Percentiles rank a stretch among this genome's conserved stretches.
Evolutionary conservation across 1,140 invertebrate species (phyloP).

Genomic region (Hyphantria cunea): DNA sequence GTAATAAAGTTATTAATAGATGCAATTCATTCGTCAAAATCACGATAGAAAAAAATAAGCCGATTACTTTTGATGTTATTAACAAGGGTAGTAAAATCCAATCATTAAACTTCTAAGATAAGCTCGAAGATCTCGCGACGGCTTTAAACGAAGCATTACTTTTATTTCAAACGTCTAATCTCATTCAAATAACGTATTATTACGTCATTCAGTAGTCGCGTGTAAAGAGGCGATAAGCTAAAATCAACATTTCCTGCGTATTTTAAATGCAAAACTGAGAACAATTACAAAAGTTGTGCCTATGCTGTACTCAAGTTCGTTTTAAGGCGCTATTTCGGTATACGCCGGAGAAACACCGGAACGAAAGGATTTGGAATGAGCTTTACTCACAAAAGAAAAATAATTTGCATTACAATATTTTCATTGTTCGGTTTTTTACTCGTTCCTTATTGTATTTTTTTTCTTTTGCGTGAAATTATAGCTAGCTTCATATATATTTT

Average conservation of each 20-base stretch:
- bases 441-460: no score
- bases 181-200: constrained; percentile 47
- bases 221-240: constrained; percentile 41
- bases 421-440: neutral
- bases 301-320: constrained; percentile 6
- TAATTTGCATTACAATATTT: constrained; percentile 3
- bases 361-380: neutral
- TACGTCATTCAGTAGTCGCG: constrained; percentile 41
- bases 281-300: constrained; percentile 35
- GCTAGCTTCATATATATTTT: no score
- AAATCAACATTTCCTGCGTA: constrained; percentile 33
- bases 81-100: constrained; percentile 23
- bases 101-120: constrained; percentile 26
- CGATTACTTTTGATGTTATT: constrained; percentile 1
- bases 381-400: neutral
- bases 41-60: no score
- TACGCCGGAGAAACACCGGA: neutral
- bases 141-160: constrained; percentile 20
- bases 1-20: no score
- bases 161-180: constrained; percentile 34
- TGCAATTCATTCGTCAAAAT: no score
- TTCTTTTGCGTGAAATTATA: no score
- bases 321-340: constrained; percentile 11
- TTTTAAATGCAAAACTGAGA: constrained; percentile 27
- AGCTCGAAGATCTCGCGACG: constrained; percentile 17